A percentile compares a stretch with the other conserved stretches of the same genome.
These are phyloP conservation scores for Pagetopsis macropterus DNA, from an alignment of 2,797 vertebrate genomes.

Conservation along the genomic window DNA sequence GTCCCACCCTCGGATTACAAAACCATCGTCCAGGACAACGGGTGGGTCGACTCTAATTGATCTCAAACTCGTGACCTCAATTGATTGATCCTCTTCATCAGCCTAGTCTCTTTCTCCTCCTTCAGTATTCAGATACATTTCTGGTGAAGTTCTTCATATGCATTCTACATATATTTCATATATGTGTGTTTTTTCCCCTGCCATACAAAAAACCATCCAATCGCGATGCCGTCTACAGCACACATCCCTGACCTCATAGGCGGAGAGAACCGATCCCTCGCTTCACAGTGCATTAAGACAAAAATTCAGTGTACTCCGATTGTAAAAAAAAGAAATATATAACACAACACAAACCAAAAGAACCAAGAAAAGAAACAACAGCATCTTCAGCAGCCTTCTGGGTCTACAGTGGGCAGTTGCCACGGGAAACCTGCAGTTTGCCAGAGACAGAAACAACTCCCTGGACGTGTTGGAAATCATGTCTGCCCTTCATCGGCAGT, in stretches of 20 bases:
- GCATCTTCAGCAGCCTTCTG: conserved; percentile 78
- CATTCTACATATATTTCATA: conserved; percentile 75
- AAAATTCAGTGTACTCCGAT: conserved; percentile 87
- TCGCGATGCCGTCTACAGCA: conserved; percentile 63
- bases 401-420: conserved; percentile 69
- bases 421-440: conserved; percentile 55
- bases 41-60: conserved; percentile 49
- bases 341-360: conserved; percentile 59
- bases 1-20: conserved; percentile 57
- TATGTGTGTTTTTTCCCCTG: conserved; percentile 70
- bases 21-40: conserved; percentile 50
- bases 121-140: conserved; percentile 63
- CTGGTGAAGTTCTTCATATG: conserved; percentile 72
- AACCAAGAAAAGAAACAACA: conserved; percentile 63
- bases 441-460: conserved; percentile 59
- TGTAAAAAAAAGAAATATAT: conserved; percentile 63
- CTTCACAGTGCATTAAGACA: conserved; percentile 90
- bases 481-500: conserved; percentile 49
- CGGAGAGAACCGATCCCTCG: conserved; percentile 73
- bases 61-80: conserved; percentile 50
- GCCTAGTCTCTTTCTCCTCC: conserved; percentile 65
- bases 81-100: conserved; percentile 71
- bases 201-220: conserved; percentile 69
- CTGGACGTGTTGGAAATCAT: conserved; percentile 44
- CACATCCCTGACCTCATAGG: conserved; percentile 77